These are phyloP conservation scores for Pogonocichla stellata DNA, from an alignment of 2,113 vertebrate genomes.

Conservation along the genomic window DNA sequence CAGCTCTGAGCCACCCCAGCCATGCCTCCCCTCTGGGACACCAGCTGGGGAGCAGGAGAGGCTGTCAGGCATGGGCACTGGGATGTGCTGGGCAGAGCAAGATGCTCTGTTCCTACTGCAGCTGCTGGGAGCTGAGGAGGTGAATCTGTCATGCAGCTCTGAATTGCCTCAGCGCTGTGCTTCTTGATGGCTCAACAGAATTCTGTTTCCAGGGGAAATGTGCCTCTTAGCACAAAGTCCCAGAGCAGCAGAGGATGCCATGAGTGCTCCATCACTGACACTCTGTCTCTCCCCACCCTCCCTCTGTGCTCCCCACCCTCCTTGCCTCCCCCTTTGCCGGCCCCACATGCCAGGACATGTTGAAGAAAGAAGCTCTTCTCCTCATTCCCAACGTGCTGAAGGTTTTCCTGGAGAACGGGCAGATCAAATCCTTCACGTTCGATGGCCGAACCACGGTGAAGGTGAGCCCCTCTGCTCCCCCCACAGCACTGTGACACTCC, in stretches of 20 bases:
- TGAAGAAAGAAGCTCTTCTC: slow-evolving; percentile 96
- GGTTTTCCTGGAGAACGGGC: slow-evolving; percentile 98
- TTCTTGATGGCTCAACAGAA: not conserved
- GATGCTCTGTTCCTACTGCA: not conserved
- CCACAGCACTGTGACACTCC: fast-evolving
- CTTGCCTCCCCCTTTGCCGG: not conserved
- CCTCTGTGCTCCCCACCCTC: not conserved
- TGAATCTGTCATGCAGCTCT: not conserved
- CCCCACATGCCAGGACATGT: slow-evolving; percentile 85
- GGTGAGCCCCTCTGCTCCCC: slow-evolving; percentile 61
- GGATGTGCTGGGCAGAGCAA: not conserved
- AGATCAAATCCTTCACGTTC: slow-evolving; percentile 98
- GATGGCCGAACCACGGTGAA: slow-evolving; percentile 97
- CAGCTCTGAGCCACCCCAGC: not conserved
- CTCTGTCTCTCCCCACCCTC: not conserved
- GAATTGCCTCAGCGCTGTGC: not conserved
- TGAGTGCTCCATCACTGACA: not conserved
- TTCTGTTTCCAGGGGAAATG: not conserved
- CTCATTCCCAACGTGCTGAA: slow-evolving; percentile 98
- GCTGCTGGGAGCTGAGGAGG: not conserved
- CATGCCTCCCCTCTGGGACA: not conserved
- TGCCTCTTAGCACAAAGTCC: not conserved
- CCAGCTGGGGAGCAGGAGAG: not conserved
- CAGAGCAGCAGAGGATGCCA: not conserved
- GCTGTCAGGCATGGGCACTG: not conserved